Base-by-base conservation (phyloP, 2,113 vertebrate species). In the Thymallus thymallus region DNA sequence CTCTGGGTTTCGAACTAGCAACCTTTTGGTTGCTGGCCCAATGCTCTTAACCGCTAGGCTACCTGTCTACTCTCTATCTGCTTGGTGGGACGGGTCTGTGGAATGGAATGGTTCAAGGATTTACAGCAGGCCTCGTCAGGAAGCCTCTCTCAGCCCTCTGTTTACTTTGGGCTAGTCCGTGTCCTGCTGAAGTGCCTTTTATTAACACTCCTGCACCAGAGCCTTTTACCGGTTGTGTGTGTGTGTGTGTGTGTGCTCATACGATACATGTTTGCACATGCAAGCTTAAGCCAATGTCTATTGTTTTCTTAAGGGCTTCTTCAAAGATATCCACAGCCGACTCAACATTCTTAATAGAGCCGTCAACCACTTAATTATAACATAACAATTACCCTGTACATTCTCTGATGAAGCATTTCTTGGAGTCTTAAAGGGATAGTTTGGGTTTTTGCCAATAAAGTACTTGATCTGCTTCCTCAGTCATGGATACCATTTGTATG, bases 111-210 rank as follows among this genome's bases (percentile, higher is more conserved):
- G 55, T 75, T 60, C 51, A 73, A 73, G 75, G 48, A 76, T 75
- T 77, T 72, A 72, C 68, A 72, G 46, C 62, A 75, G 12, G 73
- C 68, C 48, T 76, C 29, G 69, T 69, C 74, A 64, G 26, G 72
- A 68, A 56, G 61, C 45, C 71, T 78, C 73, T 77, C 46, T 35
- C 30, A 69, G 63, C 64, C 67, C 56, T 60, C 56, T 77, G 78
- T 80, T 78, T 79, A 72, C 75, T 72, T 79, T 79, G 69, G 74
- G 74, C 58, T 70, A 78, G 29, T 20, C 64, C 35, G 62, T 72
- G 75, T 79, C 79, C 78, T 82, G 68, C 79, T 76, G 71, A 82
- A 80, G 74, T 76, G 80, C 68, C 64, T 82, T 82, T 77, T 82
- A 74, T 82, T 76, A 76, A 74, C 56, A 60, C 20, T 22, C 56